Evolutionary conservation across 2,888 invertebrate genomes (phyloP), one percentile per base, ranked within the genome.

Genomic region (Sisyra terminalis): DNA sequence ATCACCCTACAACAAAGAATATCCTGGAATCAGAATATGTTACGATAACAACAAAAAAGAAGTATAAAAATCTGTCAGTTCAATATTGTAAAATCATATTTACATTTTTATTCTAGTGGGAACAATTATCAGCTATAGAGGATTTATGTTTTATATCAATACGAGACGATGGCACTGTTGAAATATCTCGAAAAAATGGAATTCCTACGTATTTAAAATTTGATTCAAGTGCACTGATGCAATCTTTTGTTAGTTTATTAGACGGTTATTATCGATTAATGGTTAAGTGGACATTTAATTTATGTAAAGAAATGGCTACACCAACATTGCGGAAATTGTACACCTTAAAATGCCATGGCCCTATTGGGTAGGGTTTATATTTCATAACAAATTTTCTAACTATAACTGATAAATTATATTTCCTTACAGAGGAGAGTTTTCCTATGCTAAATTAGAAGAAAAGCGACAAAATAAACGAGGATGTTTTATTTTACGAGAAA

Each of bases 251-350:
- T 47, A 81, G 84, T 45, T 68, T 80, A 43, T 64, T 90, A 47
- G 83, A 87, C 60, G 89, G 89, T 43, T 92, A 92, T 61, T 90
- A 89, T 57, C 75, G 87, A 53, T 65, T 88, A 50, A 79, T 79
- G 54, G 78, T 80, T 36, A 90, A 88, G 63, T 92, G 89, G 89
- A 89, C 82, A 31, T 86, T 87, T 55, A 88, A 89, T 65, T 67
- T 92, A 46, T 92, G 89, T 55, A 78, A 78, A 56, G 81, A 86
- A 52, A 73, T 86, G 43, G 67, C 74, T 44, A 84, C 88, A 0
- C 90, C 89, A 3, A 83, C 84, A 3, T 62, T 92, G 45, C 72
- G 74, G 52, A 74, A 72, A 52, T 60, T 90, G 14, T 73, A 78
- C 49, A 64, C 69, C 47, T 66, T 81, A 52, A 85, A 82, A 61